Evolutionary conservation across 2,797 vertebrate genomes (phyloP), one percentile per base, ranked within the genome.

Genomic region (Microtus obscurus): DNA sequence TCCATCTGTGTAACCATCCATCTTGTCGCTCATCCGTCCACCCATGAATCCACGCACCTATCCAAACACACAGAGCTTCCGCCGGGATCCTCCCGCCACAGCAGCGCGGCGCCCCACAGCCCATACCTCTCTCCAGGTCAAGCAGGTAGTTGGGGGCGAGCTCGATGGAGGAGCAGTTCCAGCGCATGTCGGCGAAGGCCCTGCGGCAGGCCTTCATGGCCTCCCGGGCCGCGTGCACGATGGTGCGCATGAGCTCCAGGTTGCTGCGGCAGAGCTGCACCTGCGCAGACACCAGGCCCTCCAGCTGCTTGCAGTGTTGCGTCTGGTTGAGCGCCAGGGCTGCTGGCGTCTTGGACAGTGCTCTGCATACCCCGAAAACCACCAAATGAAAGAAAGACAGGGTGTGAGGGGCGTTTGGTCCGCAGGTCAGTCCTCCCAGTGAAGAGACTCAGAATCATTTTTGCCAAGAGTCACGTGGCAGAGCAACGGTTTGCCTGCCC

Each of bases 121-220:
- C 89, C 82, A 97, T 99, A 99, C 99, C 99, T 99, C 99, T 98
- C 98, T 99, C 99, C 90, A 99, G 98, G 97, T 99, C 99, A 14
- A 99, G 99, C 79, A 98, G 98, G 98, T 99, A 99, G 98, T 99
- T 99, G 2, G 99, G 98, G 56, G 99, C 98, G 86, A 99, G 98
- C 59, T 99, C 99, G 1, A 99, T 99, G 97, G 99, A 99, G 71
- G 99, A 99, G 97, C 99, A 99, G 98, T 99, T 99, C 99, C 99
- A 99, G 80, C 99, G 98, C 99, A 99, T 99, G 97, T 99, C 99
- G 0, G 98, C 93, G 2, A 99, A 99, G 0, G 99, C 99, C 98
- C 99, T 99, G 96, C 99, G 99, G 98, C 99, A 99, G 4, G 99
- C 99, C 98, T 99, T 99, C 98, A 99, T 99, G 97, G 99, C 99